Evolutionary conservation across 2,113 vertebrate species (phyloP).

Genomic region (Sprattus sprattus): DNA sequence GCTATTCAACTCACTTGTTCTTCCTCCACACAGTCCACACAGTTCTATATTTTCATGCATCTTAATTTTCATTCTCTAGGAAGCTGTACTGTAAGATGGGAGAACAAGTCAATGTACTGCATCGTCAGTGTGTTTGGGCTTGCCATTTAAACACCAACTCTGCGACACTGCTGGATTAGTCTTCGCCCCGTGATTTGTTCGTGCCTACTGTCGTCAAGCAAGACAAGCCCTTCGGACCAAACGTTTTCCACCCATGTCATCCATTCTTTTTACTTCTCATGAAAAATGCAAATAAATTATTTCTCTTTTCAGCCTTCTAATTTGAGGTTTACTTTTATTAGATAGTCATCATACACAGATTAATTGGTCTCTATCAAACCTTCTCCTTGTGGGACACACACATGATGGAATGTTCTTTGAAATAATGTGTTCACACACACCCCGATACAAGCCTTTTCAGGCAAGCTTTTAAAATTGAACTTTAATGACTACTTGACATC

Average conservation of each 20-base stretch:
- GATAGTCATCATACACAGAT: background rate
- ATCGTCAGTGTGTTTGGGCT: constrained; percentile 89
- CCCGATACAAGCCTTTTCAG: background rate
- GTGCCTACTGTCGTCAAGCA: background rate
- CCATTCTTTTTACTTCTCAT: background rate
- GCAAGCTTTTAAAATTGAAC: background rate
- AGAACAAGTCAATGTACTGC: constrained; percentile 94
- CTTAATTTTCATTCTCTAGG: constrained; percentile 64
- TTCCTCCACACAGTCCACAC: too few species aligned
- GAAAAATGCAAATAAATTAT: constrained; percentile 5
- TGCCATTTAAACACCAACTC: constrained; percentile 68
- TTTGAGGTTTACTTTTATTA: background rate
- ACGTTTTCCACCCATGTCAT: background rate
- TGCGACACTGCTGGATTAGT: background rate
- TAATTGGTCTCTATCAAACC: background rate
- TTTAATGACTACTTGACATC: constrained; percentile 1
- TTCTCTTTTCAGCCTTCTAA: background rate
- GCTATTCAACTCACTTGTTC: too few species aligned
- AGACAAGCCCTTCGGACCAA: background rate
- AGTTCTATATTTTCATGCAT: too few species aligned
- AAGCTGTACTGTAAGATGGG: constrained; percentile 89
- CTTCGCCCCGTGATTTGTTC: background rate
- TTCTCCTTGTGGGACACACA: background rate
- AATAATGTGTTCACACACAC: background rate
- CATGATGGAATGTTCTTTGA: background rate